These are phyloP conservation scores for Megaceryle torquata DNA, from an alignment of 2,113 vertebrate species.

Conservation along the genomic window DNA sequence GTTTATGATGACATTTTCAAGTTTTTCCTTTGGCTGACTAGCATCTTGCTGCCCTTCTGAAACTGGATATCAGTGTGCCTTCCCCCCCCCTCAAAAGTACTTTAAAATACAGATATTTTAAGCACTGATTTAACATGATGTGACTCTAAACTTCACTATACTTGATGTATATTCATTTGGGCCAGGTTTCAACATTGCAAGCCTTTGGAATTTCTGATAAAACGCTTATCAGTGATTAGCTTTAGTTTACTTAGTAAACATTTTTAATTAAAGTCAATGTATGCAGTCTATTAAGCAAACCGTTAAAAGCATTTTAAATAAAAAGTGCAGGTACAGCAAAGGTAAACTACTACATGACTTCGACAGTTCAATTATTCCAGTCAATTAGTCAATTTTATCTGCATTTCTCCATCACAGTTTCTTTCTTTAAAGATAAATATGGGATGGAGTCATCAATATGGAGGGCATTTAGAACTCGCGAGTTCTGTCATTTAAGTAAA, in stretches of 20 bases:
- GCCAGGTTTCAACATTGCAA: not conserved
- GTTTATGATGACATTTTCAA: not conserved
- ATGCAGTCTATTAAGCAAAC: slow-evolving; percentile 79
- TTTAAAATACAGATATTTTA: not conserved
- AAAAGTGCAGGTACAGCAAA: slow-evolving; percentile 81
- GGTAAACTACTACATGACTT: slow-evolving; percentile 74
- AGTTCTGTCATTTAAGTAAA: slow-evolving; percentile 87
- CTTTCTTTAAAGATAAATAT: slow-evolving; percentile 87
- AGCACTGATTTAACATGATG: not conserved
- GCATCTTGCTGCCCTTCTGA: not conserved
- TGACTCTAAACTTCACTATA: not conserved
- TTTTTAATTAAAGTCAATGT: slow-evolving; percentile 73
- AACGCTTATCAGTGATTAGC: slow-evolving; percentile 31
- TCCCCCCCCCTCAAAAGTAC: not conserved
- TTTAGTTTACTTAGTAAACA: slow-evolving; percentile 55
- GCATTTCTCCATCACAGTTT: slow-evolving; percentile 86
- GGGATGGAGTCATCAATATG: slow-evolving; percentile 83
- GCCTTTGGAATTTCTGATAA: slow-evolving; percentile 35
- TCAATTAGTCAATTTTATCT: slow-evolving; percentile 82
- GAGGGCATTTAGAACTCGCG: slow-evolving; percentile 81
- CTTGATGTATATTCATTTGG: not conserved
- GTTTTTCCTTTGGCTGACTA: not conserved
- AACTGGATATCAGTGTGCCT: not conserved
- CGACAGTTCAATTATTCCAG: slow-evolving; percentile 76
- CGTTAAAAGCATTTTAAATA: slow-evolving; percentile 76